phyloP scores from a whole-genome alignment of 2,888 invertebrate species.

The Drosophila putrida region DNA sequence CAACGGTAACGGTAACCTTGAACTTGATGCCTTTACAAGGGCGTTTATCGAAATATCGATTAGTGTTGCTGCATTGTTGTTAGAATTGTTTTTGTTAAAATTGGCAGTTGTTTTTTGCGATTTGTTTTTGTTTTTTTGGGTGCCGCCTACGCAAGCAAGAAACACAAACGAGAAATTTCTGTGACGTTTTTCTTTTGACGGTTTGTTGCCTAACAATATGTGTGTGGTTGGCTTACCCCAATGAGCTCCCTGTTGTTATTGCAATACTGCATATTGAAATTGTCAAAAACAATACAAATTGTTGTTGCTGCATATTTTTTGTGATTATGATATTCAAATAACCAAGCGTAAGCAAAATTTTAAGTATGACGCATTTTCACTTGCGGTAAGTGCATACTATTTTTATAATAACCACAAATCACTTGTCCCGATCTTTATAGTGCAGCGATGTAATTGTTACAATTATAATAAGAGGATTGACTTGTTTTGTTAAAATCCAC shows the following conservation, averaged over 20 bases:
- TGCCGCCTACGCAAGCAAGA: background rate
- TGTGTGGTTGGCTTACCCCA: slow-evolving; percentile 39
- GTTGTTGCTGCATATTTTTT: slow-evolving; percentile 45
- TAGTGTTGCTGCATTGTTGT: slow-evolving; percentile 6
- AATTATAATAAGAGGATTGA: slow-evolving; percentile 19
- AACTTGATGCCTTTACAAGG: slow-evolving; percentile 56
- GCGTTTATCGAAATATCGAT: slow-evolving; percentile 51
- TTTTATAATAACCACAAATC: background rate
- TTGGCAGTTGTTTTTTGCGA: background rate
- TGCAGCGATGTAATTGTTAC: slow-evolving; percentile 10
- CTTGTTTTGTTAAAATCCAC: slow-evolving; percentile 25
- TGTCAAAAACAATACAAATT: slow-evolving; percentile 27
- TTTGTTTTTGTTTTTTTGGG: slow-evolving; percentile 16
- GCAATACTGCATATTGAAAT: slow-evolving; percentile 35
- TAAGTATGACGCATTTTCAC: slow-evolving; percentile 40
- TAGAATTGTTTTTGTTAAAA: background rate
- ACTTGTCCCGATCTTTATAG: slow-evolving; percentile 4
- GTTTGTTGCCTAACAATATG: slow-evolving; percentile 5
- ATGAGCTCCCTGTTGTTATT: slow-evolving; percentile 27
- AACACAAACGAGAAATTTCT: slow-evolving; percentile 37
- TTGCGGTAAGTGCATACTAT: background rate
- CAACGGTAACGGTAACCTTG: slow-evolving; percentile 55
- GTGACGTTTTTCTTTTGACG: background rate
- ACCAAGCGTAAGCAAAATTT: slow-evolving; percentile 31
- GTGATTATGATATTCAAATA: slow-evolving; percentile 39